Conservation (phyloP, 2,113 vertebrate genomes). For the Chaenocephalus aceratus region DNA sequence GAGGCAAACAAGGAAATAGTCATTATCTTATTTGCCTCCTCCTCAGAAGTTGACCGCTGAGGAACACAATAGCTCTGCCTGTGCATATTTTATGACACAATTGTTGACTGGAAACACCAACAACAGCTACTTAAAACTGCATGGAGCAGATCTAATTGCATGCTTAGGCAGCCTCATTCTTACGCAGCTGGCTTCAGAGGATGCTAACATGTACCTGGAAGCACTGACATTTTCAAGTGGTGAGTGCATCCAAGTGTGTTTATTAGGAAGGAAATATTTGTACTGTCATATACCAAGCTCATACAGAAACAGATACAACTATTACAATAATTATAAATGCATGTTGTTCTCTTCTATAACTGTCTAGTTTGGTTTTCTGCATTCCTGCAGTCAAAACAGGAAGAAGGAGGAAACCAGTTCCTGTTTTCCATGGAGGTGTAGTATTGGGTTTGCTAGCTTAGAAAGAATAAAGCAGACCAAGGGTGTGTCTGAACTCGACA, state of each 20-base stretch:
- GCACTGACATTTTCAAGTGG: constrained; percentile 13
- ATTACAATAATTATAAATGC: constrained; percentile 24
- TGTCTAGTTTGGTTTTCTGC: neutral
- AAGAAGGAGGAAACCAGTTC: no score
- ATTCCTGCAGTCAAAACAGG: neutral
- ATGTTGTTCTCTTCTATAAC: neutral
- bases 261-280: constrained; percentile 13
- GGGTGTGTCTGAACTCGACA: no score
- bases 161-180: constrained; percentile 53
- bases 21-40: constrained; percentile 43
- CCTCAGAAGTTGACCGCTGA: constrained; percentile 45
- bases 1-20: constrained; percentile 49
- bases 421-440: no score
- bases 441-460: no score
- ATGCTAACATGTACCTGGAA: constrained; percentile 50
- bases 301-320: constrained; percentile 1
- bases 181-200: constrained; percentile 48
- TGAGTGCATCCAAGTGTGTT: constrained; percentile 2
- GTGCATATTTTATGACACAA: constrained; percentile 71
- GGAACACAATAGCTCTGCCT: constrained; percentile 54
- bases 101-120: constrained; percentile 53
- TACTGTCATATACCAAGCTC: constrained; percentile 22
- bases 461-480: no score
- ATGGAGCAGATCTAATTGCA: constrained; percentile 64
- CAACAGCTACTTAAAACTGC: constrained; percentile 44